Evolutionary conservation across 2,888 invertebrate species (phyloP).

Genomic region (Tachystola acroxantha): DNA sequence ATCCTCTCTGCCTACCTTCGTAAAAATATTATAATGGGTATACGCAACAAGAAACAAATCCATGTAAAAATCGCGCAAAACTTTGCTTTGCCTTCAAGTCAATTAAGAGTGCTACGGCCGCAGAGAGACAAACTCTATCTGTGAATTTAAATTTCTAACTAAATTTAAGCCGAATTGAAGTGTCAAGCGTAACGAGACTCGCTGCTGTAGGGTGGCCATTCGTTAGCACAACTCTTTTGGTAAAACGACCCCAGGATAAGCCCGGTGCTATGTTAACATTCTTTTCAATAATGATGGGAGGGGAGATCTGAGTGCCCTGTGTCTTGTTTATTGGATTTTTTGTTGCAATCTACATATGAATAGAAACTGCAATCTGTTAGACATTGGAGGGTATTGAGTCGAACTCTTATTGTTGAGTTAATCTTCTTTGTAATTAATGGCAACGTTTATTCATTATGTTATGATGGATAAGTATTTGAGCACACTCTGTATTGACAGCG

Average conservation of each 20-base stretch:
- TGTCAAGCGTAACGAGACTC: conserved; percentile 66
- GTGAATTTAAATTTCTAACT: conserved; percentile 48
- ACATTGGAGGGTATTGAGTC: conserved; percentile 48
- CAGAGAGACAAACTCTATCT: conserved; percentile 14
- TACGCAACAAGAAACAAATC: too few relatives aligned
- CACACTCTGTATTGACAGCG: too few relatives aligned
- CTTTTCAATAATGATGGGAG: conserved; percentile 73
- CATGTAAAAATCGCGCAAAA: too few relatives aligned
- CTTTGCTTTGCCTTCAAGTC: conserved; percentile 8
- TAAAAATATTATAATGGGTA: too few relatives aligned
- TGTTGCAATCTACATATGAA: conserved; percentile 77
- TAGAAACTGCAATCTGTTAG: conserved; percentile 68
- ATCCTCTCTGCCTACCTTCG: too few relatives aligned
- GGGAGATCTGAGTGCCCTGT: conserved; percentile 61
- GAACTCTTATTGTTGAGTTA: conserved; percentile 29
- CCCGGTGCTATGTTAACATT: conserved; percentile 72
- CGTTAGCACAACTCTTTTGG: conserved; percentile 77
- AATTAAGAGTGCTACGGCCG: conserved; percentile 1
- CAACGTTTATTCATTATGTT: not conserved
- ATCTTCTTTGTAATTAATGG: conserved; percentile 22
- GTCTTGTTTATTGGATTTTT: conserved; percentile 78
- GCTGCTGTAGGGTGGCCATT: conserved; percentile 60
- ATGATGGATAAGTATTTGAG: not conserved
- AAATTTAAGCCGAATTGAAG: conserved; percentile 68
- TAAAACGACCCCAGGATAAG: conserved; percentile 72